Base-by-base conservation (phyloP, 2,888 invertebrate species). In the Hydrotaea cyrtoneurina region DNA sequence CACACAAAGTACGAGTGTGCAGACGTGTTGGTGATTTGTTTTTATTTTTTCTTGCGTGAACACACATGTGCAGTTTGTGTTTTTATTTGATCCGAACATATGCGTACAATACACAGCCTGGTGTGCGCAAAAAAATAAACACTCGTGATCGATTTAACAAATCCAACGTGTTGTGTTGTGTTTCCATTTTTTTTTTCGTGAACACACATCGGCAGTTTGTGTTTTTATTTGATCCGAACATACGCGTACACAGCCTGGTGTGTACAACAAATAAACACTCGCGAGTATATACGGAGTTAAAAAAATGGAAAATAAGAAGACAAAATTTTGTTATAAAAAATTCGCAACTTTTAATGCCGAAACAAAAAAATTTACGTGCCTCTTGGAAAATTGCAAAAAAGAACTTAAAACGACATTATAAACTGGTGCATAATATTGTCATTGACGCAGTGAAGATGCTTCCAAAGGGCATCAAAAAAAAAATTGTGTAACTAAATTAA, bases 401-500 rank as follows among this genome's bases (percentile, higher is more conserved):
- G 31, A 31, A 31, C 31, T 31, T 57, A 19, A 57, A 57, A 57
- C n/a, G 21, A 17, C 55, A 57, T 17, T 57, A 57, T 57, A 57
- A 57, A 57, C 55, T 57, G n/a, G 21, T 57, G n/a, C 55, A 57
- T 57, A 57, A 57, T 21, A 57, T 57, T 57, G 55, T 19, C 10
- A 57, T 57, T 57, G 21, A 57, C 21, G 55, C 19, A 57, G n/a
- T 57, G 55, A 10, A 57, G 55, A 19, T 21, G 10, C 55, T 57
- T 21, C 55, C 55, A 57, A 21, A 57, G 55, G 55, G 55, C 21
- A 57, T 57, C 10, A 57, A 57, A 57, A 57, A 57, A n/a, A 57
- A 19, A 31, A 31, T 31, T 57, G 19, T 57, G 19, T 57, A 19
- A 57, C 55, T 57, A 57, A 57, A 57, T 17, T 57, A 57, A 19